Conservation (phyloP, 2,113 vertebrate genomes). For the Hepsetus odoe region DNA sequence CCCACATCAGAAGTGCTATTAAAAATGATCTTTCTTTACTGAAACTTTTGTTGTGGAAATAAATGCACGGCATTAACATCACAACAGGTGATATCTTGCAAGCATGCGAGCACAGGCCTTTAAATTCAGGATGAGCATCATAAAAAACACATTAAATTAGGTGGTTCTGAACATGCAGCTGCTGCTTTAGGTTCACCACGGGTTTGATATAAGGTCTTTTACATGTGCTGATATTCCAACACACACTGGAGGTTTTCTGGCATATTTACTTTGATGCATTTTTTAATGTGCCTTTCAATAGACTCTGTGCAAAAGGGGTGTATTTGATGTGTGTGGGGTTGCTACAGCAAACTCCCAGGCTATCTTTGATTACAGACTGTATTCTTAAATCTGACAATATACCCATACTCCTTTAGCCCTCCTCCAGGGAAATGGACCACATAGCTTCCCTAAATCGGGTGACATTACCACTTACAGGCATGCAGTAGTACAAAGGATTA, state of each 20-base stretch:
- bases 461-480: too few species aligned
- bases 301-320: constrained; percentile 21
- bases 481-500: too few species aligned
- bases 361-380: constrained; percentile 19
- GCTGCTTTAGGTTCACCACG: neutral
- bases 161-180: neutral
- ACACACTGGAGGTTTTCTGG: constrained; percentile 26
- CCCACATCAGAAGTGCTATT: too few species aligned
- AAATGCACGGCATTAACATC: too few species aligned
- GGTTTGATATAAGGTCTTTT: neutral
- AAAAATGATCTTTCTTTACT: too few species aligned
- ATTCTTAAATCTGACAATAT: constrained; percentile 28
- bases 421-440: constrained; percentile 18
- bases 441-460: neutral
- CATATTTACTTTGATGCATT: constrained; percentile 43
- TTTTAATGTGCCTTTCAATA: constrained; percentile 34
- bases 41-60: too few species aligned
- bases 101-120: too few species aligned
- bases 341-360: constrained; percentile 16
- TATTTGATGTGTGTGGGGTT: constrained; percentile 29
- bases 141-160: too few species aligned
- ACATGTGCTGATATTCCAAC: constrained; percentile 6
- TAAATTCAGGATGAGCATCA: too few species aligned
- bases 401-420: neutral
- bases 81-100: too few species aligned